Evolutionary conservation across 1,140 invertebrate species (phyloP).

Genomic region (Liolophura sinensis): DNA sequence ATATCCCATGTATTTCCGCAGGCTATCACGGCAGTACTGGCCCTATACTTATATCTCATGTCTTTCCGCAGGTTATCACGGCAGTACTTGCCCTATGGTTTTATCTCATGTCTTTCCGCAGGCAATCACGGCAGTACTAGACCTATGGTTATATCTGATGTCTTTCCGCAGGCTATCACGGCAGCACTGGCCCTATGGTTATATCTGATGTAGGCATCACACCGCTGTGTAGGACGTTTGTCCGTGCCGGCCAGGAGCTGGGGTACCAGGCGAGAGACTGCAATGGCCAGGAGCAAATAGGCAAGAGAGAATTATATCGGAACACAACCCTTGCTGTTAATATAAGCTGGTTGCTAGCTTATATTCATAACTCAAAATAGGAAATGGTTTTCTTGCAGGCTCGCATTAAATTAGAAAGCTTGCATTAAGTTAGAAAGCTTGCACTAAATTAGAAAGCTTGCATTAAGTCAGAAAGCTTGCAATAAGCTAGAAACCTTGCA

Average conservation of each 20-base stretch:
- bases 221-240: constrained; percentile 7
- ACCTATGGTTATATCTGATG: constrained; percentile 10
- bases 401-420: too few relatives aligned
- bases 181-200: constrained; percentile 12
- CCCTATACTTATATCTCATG: constrained; percentile 8
- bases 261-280: constrained; percentile 13
- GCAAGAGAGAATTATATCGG: too few relatives aligned
- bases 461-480: too few relatives aligned
- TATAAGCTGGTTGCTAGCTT: too few relatives aligned
- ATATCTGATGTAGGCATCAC: constrained; percentile 9
- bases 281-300: constrained; percentile 22
- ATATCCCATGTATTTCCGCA: constrained; percentile 6
- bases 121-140: constrained; percentile 15
- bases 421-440: too few relatives aligned
- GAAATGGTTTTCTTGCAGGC: too few relatives aligned
- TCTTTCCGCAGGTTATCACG: constrained; percentile 15
- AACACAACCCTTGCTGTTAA: too few relatives aligned
- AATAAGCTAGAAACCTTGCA: too few relatives aligned
- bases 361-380: too few relatives aligned
- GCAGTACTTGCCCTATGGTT: constrained; percentile 11
- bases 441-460: too few relatives aligned
- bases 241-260: constrained; percentile 11
- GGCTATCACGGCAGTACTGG: constrained; percentile 17
- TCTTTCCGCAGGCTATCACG: constrained; percentile 15
- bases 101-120: constrained; percentile 8